Conservation (phyloP, 1,140 invertebrate genomes). For the Oncopodura yosiiana region DNA sequence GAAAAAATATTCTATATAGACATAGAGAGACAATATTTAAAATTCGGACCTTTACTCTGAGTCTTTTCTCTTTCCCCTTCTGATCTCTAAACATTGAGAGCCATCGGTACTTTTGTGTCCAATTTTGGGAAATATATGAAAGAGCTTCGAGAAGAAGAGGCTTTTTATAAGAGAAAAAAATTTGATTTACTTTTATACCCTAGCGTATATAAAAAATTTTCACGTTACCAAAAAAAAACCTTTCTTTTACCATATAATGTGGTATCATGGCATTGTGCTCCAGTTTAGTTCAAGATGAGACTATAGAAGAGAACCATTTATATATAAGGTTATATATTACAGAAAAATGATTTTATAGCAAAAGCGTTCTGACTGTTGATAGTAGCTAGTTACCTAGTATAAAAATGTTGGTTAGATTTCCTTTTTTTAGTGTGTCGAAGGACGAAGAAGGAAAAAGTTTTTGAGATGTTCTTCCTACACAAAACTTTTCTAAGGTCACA, state of each 20-base stretch:
- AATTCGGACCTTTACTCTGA: not conserved
- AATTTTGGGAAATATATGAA: not conserved
- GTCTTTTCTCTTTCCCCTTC: not conserved
- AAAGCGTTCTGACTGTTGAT: not conserved
- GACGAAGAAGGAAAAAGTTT: no score
- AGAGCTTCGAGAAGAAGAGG: not conserved
- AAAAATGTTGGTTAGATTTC: no score
- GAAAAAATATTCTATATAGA: not conserved
- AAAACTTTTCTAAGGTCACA: no score
- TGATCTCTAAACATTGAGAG: not conserved
- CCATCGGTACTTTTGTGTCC: not conserved
- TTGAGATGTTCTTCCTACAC: no score
- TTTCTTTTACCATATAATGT: not conserved
- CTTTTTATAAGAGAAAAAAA: not conserved
- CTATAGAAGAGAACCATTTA: not conserved
- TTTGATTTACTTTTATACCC: conserved; percentile 7
- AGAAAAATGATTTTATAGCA: not conserved
- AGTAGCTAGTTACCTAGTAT: no score
- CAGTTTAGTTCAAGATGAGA: not conserved
- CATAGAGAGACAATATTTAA: not conserved
- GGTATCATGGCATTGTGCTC: not conserved
- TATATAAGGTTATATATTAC: not conserved
- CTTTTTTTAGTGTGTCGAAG: no score
- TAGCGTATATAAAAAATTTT: no score
- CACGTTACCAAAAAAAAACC: no score